phyloP scores from a whole-genome alignment of 1,140 invertebrate genomes.

The Portunus trituberculatus region DNA sequence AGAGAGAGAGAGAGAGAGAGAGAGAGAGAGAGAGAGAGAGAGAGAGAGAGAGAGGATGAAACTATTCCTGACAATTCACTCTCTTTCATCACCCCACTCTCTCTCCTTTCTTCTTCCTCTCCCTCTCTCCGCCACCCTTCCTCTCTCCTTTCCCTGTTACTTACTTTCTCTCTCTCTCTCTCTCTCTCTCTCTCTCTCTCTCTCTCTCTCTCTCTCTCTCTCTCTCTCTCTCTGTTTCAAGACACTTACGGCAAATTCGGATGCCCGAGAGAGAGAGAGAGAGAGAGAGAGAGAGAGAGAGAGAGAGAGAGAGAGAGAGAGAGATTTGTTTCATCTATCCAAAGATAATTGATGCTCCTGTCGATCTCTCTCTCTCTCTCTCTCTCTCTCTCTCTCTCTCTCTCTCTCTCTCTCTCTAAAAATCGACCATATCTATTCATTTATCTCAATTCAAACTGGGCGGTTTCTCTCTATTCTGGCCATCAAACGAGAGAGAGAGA shows the following conservation, averaged over 20 bases:
- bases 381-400: slow-evolving; percentile 18
- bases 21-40: not conserved
- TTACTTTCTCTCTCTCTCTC: not conserved
- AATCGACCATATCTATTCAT: not conserved
- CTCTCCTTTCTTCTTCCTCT: not conserved
- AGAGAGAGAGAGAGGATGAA: slow-evolving; percentile 20
- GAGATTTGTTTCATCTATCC: no score
- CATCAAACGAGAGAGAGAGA: not conserved
- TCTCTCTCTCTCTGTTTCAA: not conserved
- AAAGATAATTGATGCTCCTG: no score
- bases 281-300: no score
- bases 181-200: not conserved
- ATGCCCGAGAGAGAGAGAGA: no score
- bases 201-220: not conserved
- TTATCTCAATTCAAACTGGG: not conserved
- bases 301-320: no score
- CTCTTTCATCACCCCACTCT: not conserved
- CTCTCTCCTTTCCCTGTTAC: not conserved
- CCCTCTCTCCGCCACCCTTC: no score
- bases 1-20: slow-evolving; percentile 20
- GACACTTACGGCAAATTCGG: no score
- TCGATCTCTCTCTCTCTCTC: not conserved
- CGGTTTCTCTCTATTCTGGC: not conserved
- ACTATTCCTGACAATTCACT: not conserved
- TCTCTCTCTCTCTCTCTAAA: slow-evolving; percentile 9